Base-by-base conservation (phyloP, 2,888 invertebrate genomes). In the Caenorhabditis angaria region DNA sequence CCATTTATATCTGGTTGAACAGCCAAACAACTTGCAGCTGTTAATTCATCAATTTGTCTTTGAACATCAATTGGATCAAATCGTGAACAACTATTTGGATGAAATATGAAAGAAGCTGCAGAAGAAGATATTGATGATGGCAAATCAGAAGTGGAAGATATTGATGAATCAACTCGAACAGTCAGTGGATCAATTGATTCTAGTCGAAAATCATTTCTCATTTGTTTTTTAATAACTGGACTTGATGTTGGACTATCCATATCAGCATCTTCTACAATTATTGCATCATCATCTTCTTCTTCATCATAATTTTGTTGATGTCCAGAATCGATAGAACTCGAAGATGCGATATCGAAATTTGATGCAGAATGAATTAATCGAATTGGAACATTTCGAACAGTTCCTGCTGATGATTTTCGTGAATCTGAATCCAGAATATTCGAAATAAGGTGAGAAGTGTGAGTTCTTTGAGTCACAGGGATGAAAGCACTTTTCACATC, bases 51-150 rank as follows among this genome's bases (percentile, higher is more conserved):
- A 32, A 82, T 66, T 50, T 73, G 70, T 32, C 75, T 58, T 41
- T 82, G 69, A 10, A 80, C 59, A n/a, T 65, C 69, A 2, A 61
- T 22, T 6, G 67, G 54, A n/a, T 77, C 77, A 32, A 70, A 70
- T 54, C 64, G n/a, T n/a, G n/a, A n/a, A n/a, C n/a, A n/a, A n/a
- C n/a, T n/a, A n/a, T n/a, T n/a, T 2, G 41, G 68, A 32, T 78
- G 78, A 51, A 74, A 81, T 70, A 78, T 70, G 63, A 79, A 79
- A 6, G 77, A 77, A 50, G 75, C 74, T 57, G 69, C 76, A 2
- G 81, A 79, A 12, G 77, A 76, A 51, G 78, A 78, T 22, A 81
- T 71, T 12, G 81, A 81, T 10, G 76, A 76, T 1, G 81, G 78
- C 1, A 80, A 68, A 56, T 80, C 79, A 1, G 79, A 77, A n/a